Evolutionary conservation across 2,888 invertebrate genomes (phyloP), one percentile per base, ranked within the genome.

Genomic region (Pediacus dermestoides): DNA sequence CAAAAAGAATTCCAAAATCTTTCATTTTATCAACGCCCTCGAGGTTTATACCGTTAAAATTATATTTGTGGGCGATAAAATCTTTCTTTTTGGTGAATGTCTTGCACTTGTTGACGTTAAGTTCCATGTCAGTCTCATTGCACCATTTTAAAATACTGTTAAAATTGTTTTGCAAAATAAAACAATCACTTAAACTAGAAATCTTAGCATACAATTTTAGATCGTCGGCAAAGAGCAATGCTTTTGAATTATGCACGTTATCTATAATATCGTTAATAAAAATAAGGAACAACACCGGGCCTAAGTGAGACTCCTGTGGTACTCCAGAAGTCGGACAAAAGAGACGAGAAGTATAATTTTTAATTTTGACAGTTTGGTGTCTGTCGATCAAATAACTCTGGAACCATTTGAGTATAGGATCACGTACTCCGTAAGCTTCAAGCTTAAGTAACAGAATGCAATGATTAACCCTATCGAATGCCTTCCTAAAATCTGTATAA

Each of bases 381-480:
- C 26, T 7, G 9, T 10, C 26, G 7, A n/a, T 4, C n/a, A 26
- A 10, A 10, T n/a, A 26, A 10, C n/a, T 26, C 4, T 6, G 7
- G 9, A 26, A n/a, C 26, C 26, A 26, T 7, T 26, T 26, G 4
- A 26, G 21, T n/a, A 18, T 6, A 18, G 21, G n/a, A 7, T n/a
- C 21, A 7, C 21, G 6, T 18, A 18, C 21, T 6, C 21, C 21
- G 6, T 7, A 18, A 7, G 6, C 21, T 7, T n/a, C n/a, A 6
- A 18, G n/a, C n/a, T 18, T 18, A 18, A 7, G 21, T n/a, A 18
- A n/a, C 21, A 18, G 21, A 18, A 18, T n/a, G 6, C n/a, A 7
- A n/a, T 18, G 21, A 10, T 26, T 10, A n/a, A 26, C 26, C 8
- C n/a, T 26, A 26, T 26, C 26, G 10, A 26, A 26, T 7, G 26